Percentiles rank a stretch among this genome's conserved stretches.
Conservation (phyloP, 2,888 invertebrate species). For the Anthrax anthrax region DNA sequence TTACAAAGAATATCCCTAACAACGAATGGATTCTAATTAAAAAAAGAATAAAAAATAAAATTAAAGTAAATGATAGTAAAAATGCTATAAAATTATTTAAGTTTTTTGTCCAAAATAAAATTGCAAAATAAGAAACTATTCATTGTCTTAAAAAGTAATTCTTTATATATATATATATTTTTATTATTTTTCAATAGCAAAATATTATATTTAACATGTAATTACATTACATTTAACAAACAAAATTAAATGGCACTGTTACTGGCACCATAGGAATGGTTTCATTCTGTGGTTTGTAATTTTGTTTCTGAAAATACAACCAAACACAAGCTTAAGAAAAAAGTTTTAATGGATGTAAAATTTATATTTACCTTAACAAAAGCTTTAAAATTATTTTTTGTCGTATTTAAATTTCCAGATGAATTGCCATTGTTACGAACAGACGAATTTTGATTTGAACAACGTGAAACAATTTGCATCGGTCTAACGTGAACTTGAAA, state of each 20-base stretch:
- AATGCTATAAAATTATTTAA: slow-evolving; percentile 25
- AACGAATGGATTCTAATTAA: slow-evolving; percentile 26
- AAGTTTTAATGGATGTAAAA: neutral
- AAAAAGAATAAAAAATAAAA: slow-evolving; percentile 22
- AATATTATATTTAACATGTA: too few species aligned
- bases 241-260: too few species aligned
- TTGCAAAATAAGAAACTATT: neutral
- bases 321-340: neutral
- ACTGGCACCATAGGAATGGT: slow-evolving; percentile 15
- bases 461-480: slow-evolving; percentile 14
- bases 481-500: slow-evolving; percentile 22
- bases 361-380: slow-evolving; percentile 25
- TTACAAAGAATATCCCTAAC: slow-evolving; percentile 20
- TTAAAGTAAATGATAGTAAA: slow-evolving; percentile 18
- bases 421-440: slow-evolving; percentile 1
- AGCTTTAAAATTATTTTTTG: slow-evolving; percentile 26
- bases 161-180: too few species aligned
- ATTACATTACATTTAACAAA: too few species aligned
- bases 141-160: too few species aligned
- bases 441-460: slow-evolving; percentile 7
- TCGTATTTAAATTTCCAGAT: slow-evolving; percentile 4
- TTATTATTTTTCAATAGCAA: too few species aligned
- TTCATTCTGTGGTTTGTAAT: slow-evolving; percentile 18
- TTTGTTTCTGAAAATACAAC: slow-evolving; percentile 17
- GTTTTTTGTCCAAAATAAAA: slow-evolving; percentile 25